A percentile compares a stretch with the other conserved stretches of the same genome.
phyloP scores from a whole-genome alignment of 1,140 invertebrate genomes.

The Trypoxylus dichotomus region DNA sequence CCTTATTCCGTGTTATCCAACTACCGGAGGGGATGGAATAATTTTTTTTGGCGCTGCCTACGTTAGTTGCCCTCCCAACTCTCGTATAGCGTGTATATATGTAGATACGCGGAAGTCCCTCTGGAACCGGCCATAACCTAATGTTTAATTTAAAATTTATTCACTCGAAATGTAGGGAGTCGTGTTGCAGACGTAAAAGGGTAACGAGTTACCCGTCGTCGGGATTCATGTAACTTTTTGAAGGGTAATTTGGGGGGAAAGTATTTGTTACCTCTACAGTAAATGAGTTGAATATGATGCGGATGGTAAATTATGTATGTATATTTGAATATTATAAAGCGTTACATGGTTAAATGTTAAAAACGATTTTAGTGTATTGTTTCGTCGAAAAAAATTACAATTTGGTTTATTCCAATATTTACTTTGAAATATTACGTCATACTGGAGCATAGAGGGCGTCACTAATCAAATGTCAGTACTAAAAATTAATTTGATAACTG shows the following conservation, averaged over 20 bases:
- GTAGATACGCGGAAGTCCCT: background rate
- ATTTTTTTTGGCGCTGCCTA: background rate
- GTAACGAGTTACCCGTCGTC: constrained; percentile 5
- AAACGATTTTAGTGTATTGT: too few relatives aligned
- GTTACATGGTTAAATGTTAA: background rate
- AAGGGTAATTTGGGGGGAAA: background rate
- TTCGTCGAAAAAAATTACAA: too few relatives aligned
- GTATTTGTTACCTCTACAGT: background rate
- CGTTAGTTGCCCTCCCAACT: background rate
- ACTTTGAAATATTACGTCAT: too few relatives aligned
- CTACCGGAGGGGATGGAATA: background rate
- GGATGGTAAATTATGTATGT: background rate
- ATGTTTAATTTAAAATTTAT: constrained; percentile 5
- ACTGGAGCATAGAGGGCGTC: too few relatives aligned
- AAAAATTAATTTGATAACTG: too few relatives aligned
- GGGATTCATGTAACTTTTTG: background rate
- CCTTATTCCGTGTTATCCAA: background rate
- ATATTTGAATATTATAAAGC: background rate
- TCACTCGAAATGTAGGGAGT: background rate
- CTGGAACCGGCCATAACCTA: background rate
- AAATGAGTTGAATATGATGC: background rate
- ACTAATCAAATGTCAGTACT: too few relatives aligned
- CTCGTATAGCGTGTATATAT: background rate
- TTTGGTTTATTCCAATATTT: too few relatives aligned
- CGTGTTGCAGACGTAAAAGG: background rate